Evolutionary conservation across 2,888 invertebrate species (phyloP), one percentile per base, ranked within the genome.

Genomic region (Syrphus vitripennis): DNA sequence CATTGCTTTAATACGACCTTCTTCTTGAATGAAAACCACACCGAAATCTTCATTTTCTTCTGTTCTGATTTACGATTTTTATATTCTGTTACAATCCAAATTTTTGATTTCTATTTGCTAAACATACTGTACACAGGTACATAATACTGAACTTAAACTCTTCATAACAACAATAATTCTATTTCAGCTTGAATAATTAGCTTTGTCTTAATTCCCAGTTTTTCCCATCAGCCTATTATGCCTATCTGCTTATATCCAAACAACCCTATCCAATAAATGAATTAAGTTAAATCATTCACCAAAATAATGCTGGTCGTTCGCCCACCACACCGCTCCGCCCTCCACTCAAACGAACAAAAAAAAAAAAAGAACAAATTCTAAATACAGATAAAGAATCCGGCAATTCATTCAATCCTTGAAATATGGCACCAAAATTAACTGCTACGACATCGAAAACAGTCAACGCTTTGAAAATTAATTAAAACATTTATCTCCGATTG

Each of bases 401-500:
- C 50, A 12, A 53, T 63, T 42, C 48, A 57, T 57, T 31, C 31
- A 59, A n/a, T 63, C 40, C 78, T 16, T 81, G 50, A 81, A 84
- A 81, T 84, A 84, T 76, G 71, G 76, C 75, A 63, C 59, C 76
- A 53, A 34, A 80, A 76, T 84, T 59, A 81, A 84, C 81, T 81
- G 57, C 29, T 45, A 42, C 67, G 59, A 71, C 72, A 71, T 83
- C 61, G 80, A 84, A 77, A 81, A 81, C 74, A 84, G 84, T 84
- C 84, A 84, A 77, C 76, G 67, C 75, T 45, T 34, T n/a, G 72
- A 71, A 59, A 67, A 84, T 84, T 84, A 81, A 84, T 84, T 84
- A 84, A 84, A 81, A 81, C 84, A 84, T 84, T 84, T 84, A 81
- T 84, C 84, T 84, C 72, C 61, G 37, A 76, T 81, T 84, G 84